Conservation (phyloP, 2,113 vertebrate genomes). For the Reinhardtius hippoglossoides region DNA sequence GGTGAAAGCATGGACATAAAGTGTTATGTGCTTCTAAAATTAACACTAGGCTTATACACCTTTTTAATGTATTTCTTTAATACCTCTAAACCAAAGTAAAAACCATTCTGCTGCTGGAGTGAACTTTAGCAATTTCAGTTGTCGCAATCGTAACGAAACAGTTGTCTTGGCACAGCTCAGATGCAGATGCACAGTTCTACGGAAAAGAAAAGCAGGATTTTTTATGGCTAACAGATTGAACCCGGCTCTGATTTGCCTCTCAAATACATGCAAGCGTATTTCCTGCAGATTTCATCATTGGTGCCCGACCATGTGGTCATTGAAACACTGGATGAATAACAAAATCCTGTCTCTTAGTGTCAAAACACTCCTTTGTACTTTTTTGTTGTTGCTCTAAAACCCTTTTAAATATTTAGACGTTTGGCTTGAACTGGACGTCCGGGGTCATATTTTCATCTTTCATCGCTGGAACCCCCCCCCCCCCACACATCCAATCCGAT, state of each 20-base stretch:
- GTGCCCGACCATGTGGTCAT: neutral
- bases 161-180: neutral
- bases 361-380: neutral
- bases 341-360: neutral
- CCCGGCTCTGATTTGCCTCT: neutral
- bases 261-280: neutral
- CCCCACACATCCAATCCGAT: neutral
- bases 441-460: neutral
- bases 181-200: neutral
- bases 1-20: too few species aligned
- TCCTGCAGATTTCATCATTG: neutral
- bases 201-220: neutral
- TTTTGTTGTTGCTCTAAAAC: neutral
- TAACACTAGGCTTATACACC: too few species aligned
- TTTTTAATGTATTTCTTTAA: too few species aligned
- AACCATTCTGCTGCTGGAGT: too few species aligned
- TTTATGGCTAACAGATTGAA: too few species aligned
- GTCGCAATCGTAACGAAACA: neutral
- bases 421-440: neutral
- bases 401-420: neutral
- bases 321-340: neutral
- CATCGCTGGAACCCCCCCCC: neutral
- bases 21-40: too few species aligned
- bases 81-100: too few species aligned
- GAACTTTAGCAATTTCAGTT: too few species aligned